Conservation (phyloP, 2,888 invertebrate genomes). For the Ommatoiulus sabulosus region DNA sequence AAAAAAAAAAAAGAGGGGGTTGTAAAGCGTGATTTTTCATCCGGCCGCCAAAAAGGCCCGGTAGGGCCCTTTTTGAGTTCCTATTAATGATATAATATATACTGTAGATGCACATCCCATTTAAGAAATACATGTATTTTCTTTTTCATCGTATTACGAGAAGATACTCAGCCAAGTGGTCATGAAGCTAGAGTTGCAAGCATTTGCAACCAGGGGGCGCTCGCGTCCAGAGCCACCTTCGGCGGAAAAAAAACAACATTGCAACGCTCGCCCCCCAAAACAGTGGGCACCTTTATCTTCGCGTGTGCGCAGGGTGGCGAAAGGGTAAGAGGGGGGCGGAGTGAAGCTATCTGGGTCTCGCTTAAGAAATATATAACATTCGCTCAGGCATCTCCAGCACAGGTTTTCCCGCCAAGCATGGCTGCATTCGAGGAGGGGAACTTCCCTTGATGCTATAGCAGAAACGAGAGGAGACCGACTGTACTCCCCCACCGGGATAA, state of each 20-base stretch:
- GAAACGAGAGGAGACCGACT: background rate
- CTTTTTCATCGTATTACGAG: too few relatives aligned
- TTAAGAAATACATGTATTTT: too few relatives aligned
- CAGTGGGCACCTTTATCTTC: background rate
- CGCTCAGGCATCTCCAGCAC: background rate
- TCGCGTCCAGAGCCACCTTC: background rate
- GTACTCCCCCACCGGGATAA: background rate
- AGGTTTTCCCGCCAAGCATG: constrained; percentile 7
- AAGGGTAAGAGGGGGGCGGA: background rate
- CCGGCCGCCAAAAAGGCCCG: too few relatives aligned
- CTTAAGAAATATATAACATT: constrained; percentile 5
- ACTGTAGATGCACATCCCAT: too few relatives aligned
- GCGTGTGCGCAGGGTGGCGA: background rate
- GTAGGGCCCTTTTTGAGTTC: too few relatives aligned
- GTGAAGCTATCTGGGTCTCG: background rate
- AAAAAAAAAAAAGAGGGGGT: too few relatives aligned
- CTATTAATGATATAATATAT: too few relatives aligned
- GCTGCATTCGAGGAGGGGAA: constrained; percentile 26
- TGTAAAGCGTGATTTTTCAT: too few relatives aligned
- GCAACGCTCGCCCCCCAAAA: too few relatives aligned
- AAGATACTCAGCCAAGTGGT: too few relatives aligned
- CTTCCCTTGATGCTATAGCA: constrained; percentile 34
- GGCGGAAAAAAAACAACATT: too few relatives aligned
- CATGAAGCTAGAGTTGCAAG: too few relatives aligned
- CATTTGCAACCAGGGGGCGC: background rate